Evolutionary conservation across 2,888 invertebrate genomes (phyloP).

Genomic region (Euplexia lucipara): DNA sequence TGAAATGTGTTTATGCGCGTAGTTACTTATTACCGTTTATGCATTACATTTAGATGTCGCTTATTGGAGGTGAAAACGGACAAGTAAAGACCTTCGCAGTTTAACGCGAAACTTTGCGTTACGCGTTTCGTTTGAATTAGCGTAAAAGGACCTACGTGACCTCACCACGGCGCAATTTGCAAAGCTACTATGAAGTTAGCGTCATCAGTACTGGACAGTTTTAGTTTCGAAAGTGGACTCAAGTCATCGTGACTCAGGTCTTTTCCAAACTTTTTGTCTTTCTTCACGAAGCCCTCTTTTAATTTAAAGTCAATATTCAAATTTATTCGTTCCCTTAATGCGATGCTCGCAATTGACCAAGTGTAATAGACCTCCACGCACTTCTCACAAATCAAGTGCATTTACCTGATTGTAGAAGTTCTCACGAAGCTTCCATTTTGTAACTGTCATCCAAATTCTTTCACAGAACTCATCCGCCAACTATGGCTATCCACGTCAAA

Average conservation of each 20-base stretch:
- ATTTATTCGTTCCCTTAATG: slow-evolving; percentile 5
- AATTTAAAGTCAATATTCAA: not conserved
- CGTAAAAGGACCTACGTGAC: not conserved
- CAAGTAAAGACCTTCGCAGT: slow-evolving; percentile 3
- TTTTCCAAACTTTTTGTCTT: slow-evolving; percentile 10
- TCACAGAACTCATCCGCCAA: slow-evolving; percentile 55
- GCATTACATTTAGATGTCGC: too few relatives aligned
- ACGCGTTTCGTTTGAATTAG: not conserved
- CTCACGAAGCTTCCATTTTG: slow-evolving; percentile 20
- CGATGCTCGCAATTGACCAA: slow-evolving; percentile 15
- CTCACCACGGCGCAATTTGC: not conserved
- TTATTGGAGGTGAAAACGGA: too few relatives aligned
- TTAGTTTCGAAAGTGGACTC: slow-evolving; percentile 26
- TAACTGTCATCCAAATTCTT: slow-evolving; percentile 54
- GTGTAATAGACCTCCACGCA: slow-evolving; percentile 28
- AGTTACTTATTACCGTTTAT: too few relatives aligned
- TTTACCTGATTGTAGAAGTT: slow-evolving; percentile 26
- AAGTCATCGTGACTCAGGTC: slow-evolving; percentile 1
- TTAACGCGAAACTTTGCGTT: slow-evolving; percentile 1
- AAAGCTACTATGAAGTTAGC: not conserved
- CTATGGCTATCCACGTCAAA: slow-evolving; percentile 57
- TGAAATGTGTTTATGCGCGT: too few relatives aligned
- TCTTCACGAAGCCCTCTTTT: not conserved
- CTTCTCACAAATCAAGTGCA: slow-evolving; percentile 10
- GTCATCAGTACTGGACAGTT: slow-evolving; percentile 8